Base-by-base conservation (phyloP, 1,140 invertebrate genomes). In the Marisa cornuarietis region DNA sequence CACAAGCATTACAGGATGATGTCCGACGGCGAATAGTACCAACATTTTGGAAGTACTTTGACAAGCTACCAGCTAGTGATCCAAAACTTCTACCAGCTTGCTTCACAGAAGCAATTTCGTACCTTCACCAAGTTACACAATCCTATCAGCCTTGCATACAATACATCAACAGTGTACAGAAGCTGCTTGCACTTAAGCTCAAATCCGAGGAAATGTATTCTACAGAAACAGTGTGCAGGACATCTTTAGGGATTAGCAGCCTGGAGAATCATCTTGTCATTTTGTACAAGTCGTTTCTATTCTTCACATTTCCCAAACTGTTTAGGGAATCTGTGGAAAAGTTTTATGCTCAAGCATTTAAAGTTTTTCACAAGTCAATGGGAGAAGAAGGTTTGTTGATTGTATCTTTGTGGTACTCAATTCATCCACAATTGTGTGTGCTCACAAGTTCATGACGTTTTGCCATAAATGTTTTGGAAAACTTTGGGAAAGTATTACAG, bases 301-400 rank as follows among this genome's bases (percentile, higher is more conserved):
- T 90, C 71, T 84, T 81, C 42, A 62, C 83, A 13, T 83, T 81
- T 66, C 82, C 85, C 52, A 78, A 80, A 73, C 71, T 65, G 51
- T 87, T 88, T 80, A 69, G 79, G 42, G 79, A 79, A 72, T 81
- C 79, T 22, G 85, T 88, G 16, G 82, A 88, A 61, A 71, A 82
- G 49, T 88, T 87, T 76, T 90, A 90, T 79, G 83, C 84, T 20
- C 76, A 86, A 75, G 86, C 86, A 26, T 89, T 90, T 71, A 81
- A 82, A 61, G 83, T 88, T 11, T 87, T 87, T 68, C 83, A 87
- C 54, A 78, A 85, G 51, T 80, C 73, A 20, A 84, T 73, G 24
- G 65, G 72, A 24, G 82, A 82, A 68, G 82, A 81, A 74, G 26
- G 16, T 42, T 66, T 80, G 18, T 49, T 18, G 62, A 51, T 75